Evolutionary conservation across 2,797 vertebrate species (phyloP).

Genomic region (Sylvia borin): DNA sequence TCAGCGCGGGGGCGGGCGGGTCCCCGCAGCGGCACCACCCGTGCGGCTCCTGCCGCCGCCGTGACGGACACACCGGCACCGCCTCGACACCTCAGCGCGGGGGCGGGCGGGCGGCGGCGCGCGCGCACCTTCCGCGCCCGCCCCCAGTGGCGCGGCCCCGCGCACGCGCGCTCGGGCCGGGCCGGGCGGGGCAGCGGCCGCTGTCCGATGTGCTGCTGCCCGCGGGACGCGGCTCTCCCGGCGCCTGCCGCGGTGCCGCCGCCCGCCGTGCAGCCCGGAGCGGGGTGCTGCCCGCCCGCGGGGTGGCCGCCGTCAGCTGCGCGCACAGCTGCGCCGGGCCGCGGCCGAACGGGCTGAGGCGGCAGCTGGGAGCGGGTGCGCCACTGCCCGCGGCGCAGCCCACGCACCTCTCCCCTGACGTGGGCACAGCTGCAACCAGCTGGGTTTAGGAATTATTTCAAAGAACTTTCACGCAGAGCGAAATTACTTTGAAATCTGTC

Average conservation of each 20-base stretch:
- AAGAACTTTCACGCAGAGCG: background rate
- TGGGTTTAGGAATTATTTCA: background rate
- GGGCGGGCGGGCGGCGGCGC: background rate
- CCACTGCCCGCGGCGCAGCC: fast-evolving
- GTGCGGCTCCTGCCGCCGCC: background rate
- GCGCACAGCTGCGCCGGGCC: background rate
- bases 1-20: background rate
- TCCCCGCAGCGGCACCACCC: background rate
- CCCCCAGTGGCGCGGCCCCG: background rate
- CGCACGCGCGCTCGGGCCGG: background rate
- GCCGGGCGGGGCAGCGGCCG: background rate
- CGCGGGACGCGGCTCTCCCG: background rate
- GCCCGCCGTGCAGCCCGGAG: background rate
- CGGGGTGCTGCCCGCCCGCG: background rate
- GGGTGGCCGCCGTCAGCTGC: background rate
- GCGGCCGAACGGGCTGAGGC: no score
- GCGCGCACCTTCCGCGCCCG: background rate
- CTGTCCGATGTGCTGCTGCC: background rate
- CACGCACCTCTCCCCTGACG: fast-evolving
- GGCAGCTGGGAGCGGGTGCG: background rate
- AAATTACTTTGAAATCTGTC: background rate
- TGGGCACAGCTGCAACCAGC: fast-evolving
- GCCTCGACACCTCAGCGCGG: background rate
- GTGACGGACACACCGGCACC: background rate
- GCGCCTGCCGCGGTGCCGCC: background rate